Conservation (phyloP, 35 echinoderm and acorn worm genomes). For the Lytechinus variegatus region DNA sequence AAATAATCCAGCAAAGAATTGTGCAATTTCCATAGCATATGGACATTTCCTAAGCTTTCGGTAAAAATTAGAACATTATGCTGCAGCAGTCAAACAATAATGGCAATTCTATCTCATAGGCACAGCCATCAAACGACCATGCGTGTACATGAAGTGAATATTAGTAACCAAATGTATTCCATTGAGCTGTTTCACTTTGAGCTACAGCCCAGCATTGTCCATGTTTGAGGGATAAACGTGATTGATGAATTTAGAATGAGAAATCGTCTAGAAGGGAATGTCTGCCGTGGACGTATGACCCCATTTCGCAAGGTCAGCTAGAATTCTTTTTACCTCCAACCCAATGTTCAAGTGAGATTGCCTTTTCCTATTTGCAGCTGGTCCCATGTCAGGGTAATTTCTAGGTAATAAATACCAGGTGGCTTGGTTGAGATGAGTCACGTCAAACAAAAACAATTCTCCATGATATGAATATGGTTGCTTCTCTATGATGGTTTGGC, state of each 20-base stretch:
- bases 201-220: not conserved
- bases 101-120: not conserved
- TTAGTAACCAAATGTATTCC: not conserved
- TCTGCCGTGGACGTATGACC: not conserved
- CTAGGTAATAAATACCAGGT: not conserved
- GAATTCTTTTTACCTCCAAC: not conserved
- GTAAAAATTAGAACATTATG: not conserved
- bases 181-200: not conserved
- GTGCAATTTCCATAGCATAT: too few species aligned
- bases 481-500: not conserved
- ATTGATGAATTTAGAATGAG: conserved; percentile 14
- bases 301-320: not conserved
- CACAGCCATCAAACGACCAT: not conserved
- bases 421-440: not conserved
- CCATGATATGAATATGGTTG: not conserved
- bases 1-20: too few species aligned
- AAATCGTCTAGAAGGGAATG: conserved; percentile 11
- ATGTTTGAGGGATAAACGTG: not conserved
- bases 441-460: not conserved
- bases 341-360: not conserved
- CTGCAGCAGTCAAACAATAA: not conserved
- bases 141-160: not conserved
- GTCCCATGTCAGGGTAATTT: not conserved
- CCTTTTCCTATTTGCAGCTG: not conserved
- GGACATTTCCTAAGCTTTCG: not conserved